phyloP scores from a whole-genome alignment of 30 jellyfish, hydroid and myxozoan species.

The Aurelia aurita complex sp. Pacific region DNA sequence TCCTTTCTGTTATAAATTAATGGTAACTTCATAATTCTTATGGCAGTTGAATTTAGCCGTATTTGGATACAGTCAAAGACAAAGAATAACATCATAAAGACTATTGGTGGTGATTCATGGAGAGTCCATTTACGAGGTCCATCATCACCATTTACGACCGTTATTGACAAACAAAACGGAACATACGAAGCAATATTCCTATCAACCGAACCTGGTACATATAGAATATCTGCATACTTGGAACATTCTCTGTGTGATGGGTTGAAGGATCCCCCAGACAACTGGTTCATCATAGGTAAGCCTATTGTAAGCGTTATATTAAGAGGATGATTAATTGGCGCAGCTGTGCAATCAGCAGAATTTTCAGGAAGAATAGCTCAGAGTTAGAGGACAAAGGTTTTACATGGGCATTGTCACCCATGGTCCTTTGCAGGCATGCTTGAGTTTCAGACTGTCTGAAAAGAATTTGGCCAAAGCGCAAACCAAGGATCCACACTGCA shows the following conservation, averaged over 20 bases:
- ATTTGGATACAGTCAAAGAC: slow-evolving; percentile 55
- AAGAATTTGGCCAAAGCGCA: too few relatives aligned
- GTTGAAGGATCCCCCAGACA: slow-evolving; percentile 72
- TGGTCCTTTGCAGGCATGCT: too few relatives aligned
- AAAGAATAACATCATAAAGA: slow-evolving; percentile 29
- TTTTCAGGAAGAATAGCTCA: too few relatives aligned
- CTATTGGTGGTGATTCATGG: slow-evolving; percentile 86
- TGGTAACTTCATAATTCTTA: neutral
- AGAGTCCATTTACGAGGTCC: slow-evolving; percentile 75
- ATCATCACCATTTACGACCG: slow-evolving; percentile 54
- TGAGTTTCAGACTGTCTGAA: too few relatives aligned
- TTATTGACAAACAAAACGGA: slow-evolving; percentile 64
- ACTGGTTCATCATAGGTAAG: slow-evolving; percentile 78
- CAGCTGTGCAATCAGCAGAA: too few relatives aligned
- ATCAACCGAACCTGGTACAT: slow-evolving; percentile 55
- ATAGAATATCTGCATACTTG: slow-evolving; percentile 40
- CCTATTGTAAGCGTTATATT: too few relatives aligned
- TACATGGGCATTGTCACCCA: too few relatives aligned
- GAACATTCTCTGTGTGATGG: slow-evolving; percentile 82
- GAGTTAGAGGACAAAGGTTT: too few relatives aligned
- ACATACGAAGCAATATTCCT: slow-evolving; percentile 65
- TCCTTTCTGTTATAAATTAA: neutral
- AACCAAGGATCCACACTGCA: too few relatives aligned
- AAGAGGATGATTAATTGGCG: too few relatives aligned
- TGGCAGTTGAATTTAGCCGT: slow-evolving; percentile 71